These are phyloP conservation scores for Pteropus rufus DNA, from an alignment of 2,797 vertebrate genomes.

Conservation along the genomic window DNA sequence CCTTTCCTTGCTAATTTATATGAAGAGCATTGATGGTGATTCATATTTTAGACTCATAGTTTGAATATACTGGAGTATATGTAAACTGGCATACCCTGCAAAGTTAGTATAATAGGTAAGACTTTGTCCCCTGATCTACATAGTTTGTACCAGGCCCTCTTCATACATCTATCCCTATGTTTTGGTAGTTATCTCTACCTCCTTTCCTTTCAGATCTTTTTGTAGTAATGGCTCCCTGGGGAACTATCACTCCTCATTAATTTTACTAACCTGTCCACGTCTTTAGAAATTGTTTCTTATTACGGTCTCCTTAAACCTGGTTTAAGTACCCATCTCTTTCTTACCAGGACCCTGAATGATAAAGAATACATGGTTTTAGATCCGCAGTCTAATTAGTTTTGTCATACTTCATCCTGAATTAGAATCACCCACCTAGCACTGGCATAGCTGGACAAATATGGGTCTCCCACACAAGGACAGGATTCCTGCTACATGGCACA, in stretches of 20 bases:
- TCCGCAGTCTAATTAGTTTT: background rate
- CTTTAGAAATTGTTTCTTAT: background rate
- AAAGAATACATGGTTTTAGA: background rate
- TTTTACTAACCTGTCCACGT: background rate
- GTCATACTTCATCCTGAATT: background rate
- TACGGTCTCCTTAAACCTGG: background rate
- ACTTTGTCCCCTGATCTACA: background rate
- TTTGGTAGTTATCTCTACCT: background rate
- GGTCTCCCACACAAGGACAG: background rate
- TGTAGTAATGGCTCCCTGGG: background rate
- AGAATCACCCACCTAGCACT: background rate
- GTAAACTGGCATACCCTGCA: background rate
- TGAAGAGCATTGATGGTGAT: background rate
- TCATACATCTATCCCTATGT: background rate
- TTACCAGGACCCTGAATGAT: background rate
- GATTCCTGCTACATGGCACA: background rate
- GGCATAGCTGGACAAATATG: background rate
- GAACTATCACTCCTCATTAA: background rate
- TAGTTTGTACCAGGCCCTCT: background rate
- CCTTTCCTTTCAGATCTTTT: background rate
- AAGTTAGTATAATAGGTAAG: background rate
- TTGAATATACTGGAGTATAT: background rate
- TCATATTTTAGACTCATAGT: background rate
- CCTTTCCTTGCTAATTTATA: background rate
- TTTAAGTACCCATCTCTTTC: background rate